Conservation (phyloP, 1,140 invertebrate genomes). For the Bombus pyrosoma region DNA sequence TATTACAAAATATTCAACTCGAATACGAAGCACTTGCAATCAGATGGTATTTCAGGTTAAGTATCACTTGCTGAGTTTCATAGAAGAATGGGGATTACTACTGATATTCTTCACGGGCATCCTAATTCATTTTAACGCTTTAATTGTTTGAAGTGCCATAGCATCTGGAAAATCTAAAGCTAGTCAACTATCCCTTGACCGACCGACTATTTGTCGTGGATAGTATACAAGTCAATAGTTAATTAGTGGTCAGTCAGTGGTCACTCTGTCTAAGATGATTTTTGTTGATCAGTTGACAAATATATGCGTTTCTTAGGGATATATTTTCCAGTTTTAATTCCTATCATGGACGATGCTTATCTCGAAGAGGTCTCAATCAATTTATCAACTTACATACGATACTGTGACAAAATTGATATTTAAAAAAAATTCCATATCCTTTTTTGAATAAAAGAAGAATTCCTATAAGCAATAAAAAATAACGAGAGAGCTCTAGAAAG, state of each 20-base stretch:
- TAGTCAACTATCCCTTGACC: not conserved
- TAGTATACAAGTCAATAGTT: not conserved
- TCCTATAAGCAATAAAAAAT: not conserved
- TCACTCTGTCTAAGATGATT: not conserved
- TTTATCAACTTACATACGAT: not conserved
- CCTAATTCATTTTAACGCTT: not conserved
- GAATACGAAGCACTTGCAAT: not conserved
- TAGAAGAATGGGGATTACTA: not conserved
- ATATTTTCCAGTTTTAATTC: not conserved
- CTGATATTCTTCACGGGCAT: not conserved
- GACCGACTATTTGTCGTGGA: not conserved
- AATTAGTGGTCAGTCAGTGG: not conserved
- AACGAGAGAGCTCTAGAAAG: not conserved
- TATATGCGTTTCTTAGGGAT: not conserved
- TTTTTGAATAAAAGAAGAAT: not conserved
- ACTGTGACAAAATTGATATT: not conserved
- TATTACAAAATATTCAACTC: not conserved
- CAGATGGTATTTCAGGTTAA: not conserved
- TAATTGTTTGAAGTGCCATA: not conserved
- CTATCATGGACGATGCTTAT: too few species aligned
- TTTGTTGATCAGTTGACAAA: not conserved
- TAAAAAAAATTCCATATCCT: not conserved
- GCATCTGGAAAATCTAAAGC: not conserved
- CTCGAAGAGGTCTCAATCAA: too few species aligned
- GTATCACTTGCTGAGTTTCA: not conserved